These are phyloP conservation scores for Tichodroma muraria DNA, from an alignment of 2,113 vertebrate genomes.

Conservation along the genomic window DNA sequence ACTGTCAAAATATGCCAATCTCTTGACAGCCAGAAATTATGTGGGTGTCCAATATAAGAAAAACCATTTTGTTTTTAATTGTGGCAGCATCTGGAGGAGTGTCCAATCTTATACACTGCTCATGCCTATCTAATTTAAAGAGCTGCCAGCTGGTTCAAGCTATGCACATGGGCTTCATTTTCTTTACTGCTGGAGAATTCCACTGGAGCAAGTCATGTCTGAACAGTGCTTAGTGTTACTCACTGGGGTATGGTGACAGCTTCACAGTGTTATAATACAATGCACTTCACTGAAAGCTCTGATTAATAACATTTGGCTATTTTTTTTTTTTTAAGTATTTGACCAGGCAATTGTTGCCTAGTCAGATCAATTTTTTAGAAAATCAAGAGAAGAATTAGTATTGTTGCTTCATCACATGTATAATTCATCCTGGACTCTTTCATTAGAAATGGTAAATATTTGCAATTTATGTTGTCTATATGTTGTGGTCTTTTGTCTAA, in stretches of 20 bases:
- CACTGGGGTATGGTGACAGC: neutral
- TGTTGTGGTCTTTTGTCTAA: neutral
- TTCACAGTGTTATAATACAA: neutral
- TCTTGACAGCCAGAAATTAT: constrained; percentile 12
- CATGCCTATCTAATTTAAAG: neutral
- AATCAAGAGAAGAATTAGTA: neutral
- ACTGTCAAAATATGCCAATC: constrained; percentile 40
- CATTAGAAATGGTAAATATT: neutral
- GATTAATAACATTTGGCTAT: neutral
- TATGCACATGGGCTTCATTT: neutral
- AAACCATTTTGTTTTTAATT: neutral
- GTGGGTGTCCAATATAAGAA: neutral
- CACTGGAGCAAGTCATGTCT: neutral
- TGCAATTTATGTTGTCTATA: neutral
- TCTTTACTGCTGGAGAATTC: neutral
- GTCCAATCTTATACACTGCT: neutral
- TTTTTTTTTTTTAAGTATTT: neutral
- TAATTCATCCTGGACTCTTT: neutral
- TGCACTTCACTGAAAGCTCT: neutral
- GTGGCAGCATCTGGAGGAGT: constrained; percentile 11
- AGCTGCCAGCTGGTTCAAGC: neutral
- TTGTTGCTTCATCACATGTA: neutral
- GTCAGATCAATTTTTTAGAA: neutral
- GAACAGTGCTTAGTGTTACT: neutral
- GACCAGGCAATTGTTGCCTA: neutral